These are phyloP conservation scores for Pomacea maculata DNA, from an alignment of 1,140 invertebrate species.

Conservation along the genomic window DNA sequence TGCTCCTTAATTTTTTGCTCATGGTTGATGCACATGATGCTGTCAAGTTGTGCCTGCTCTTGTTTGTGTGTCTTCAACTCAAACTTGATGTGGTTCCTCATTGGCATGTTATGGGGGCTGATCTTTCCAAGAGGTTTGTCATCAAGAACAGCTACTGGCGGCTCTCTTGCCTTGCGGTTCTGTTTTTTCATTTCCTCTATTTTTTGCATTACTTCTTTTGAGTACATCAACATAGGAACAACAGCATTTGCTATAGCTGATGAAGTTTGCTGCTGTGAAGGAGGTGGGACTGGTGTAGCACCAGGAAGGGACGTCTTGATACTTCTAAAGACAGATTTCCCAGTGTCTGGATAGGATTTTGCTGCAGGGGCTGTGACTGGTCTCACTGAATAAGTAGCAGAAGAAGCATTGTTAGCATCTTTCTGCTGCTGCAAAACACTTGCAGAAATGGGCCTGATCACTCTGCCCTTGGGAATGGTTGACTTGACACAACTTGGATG, in stretches of 20 bases:
- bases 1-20: conserved; percentile 41
- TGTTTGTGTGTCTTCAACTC: conserved; percentile 58
- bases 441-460: conserved; percentile 58
- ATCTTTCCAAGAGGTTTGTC: conserved; percentile 51
- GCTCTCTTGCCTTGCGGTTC: conserved; percentile 33
- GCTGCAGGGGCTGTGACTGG: conserved; percentile 48
- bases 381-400: conserved; percentile 16
- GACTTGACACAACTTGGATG: conserved; percentile 52
- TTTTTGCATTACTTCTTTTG: conserved; percentile 54
- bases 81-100: conserved; percentile 58
- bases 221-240: conserved; percentile 63
- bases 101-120: conserved; percentile 56
- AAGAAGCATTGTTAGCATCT: conserved; percentile 19
- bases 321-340: conserved; percentile 14
- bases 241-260: conserved; percentile 39
- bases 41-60: conserved; percentile 47
- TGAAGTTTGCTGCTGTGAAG: conserved; percentile 31
- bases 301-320: conserved; percentile 1
- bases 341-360: conserved; percentile 35
- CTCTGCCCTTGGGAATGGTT: conserved; percentile 51
- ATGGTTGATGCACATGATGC: conserved; percentile 43
- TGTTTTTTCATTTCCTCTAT: conserved; percentile 43
- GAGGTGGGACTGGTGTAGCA: conserved; percentile 9
- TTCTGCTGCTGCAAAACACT: conserved; percentile 38
- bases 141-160: conserved; percentile 33